Percentiles rank a stretch among this genome's conserved stretches.
Evolutionary conservation across 2,888 invertebrate genomes (phyloP).

Genomic region (Theodoxus fluviatilis): DNA sequence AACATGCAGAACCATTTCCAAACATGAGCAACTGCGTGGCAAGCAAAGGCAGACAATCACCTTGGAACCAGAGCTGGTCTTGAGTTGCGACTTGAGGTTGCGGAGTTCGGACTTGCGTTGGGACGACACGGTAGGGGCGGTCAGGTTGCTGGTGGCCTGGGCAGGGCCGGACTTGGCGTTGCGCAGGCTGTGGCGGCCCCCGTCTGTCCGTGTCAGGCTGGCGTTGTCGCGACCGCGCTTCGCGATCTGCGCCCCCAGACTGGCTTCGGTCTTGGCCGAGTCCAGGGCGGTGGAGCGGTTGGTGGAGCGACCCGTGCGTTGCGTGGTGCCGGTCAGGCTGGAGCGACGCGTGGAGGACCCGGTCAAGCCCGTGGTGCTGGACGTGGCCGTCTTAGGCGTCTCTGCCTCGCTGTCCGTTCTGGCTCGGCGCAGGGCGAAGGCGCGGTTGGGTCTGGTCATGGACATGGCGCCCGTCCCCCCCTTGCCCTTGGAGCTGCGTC

Average conservation of each 20-base stretch:
- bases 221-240: slow-evolving; percentile 35
- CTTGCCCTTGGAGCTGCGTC: slow-evolving; percentile 51
- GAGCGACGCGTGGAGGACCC: slow-evolving; percentile 32
- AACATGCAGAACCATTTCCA: too few relatives aligned
- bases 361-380: slow-evolving; percentile 27
- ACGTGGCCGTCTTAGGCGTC: slow-evolving; percentile 26
- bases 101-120: slow-evolving; percentile 24
- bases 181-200: slow-evolving; percentile 48
- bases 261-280: slow-evolving; percentile 47
- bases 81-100: slow-evolving; percentile 31
- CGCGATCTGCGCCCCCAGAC: slow-evolving; percentile 55
- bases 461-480: slow-evolving; percentile 51
- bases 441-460: slow-evolving; percentile 72
- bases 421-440: slow-evolving; percentile 74
- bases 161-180: slow-evolving; percentile 23
- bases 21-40: too few relatives aligned
- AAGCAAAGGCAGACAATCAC: too few relatives aligned
- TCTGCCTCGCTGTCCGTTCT: slow-evolving; percentile 56
- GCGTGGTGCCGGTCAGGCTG: slow-evolving; percentile 31
- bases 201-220: slow-evolving; percentile 39
- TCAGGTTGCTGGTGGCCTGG: slow-evolving; percentile 20
- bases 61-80: slow-evolving; percentile 17
- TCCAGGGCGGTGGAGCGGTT: slow-evolving; percentile 27
- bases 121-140: slow-evolving; percentile 22
- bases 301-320: slow-evolving; percentile 25